Evolutionary conservation across 2,888 invertebrate genomes (phyloP).

Genomic region (Cataglyphis rosenhaueri): DNA sequence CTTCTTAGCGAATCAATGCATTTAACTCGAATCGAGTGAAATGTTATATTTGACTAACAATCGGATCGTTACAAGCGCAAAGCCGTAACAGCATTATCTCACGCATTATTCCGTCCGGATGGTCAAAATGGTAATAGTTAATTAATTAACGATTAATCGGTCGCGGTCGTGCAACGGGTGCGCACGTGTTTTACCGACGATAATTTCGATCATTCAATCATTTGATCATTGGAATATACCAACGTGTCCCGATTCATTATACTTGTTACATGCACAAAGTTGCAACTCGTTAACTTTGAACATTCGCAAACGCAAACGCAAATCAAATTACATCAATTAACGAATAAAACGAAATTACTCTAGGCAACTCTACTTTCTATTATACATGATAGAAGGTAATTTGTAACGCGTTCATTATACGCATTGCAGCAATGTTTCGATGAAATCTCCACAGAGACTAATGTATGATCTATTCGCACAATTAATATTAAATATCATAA

Average conservation of each 20-base stretch:
- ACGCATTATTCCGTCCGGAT: slow-evolving; percentile 24
- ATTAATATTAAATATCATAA: slow-evolving; percentile 34
- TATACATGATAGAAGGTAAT: slow-evolving; percentile 12
- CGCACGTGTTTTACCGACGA: slow-evolving; percentile 21
- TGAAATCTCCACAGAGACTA: slow-evolving; percentile 5
- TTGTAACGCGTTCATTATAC: slow-evolving; percentile 43
- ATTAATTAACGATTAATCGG: slow-evolving; percentile 52
- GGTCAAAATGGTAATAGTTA: slow-evolving; percentile 43
- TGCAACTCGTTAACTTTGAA: slow-evolving; percentile 45
- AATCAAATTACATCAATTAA: slow-evolving; percentile 49
- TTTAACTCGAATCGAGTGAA: not conserved
- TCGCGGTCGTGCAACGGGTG: slow-evolving; percentile 26
- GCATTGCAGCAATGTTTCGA: slow-evolving; percentile 19
- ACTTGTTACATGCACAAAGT: slow-evolving; percentile 20
- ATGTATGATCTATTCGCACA: slow-evolving; percentile 1
- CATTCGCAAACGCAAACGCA: slow-evolving; percentile 22
- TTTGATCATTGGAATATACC: not conserved
- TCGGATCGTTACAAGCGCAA: slow-evolving; percentile 28
- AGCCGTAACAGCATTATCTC: slow-evolving; percentile 32
- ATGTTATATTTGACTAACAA: slow-evolving; percentile 7
- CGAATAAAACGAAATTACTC: slow-evolving; percentile 24
- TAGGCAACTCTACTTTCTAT: slow-evolving; percentile 18
- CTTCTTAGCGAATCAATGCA: not conserved
- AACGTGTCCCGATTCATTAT: slow-evolving; percentile 42
- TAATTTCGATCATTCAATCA: slow-evolving; percentile 40